Conservation (phyloP, 2,888 invertebrate genomes). For the Cephus spinipes region DNA sequence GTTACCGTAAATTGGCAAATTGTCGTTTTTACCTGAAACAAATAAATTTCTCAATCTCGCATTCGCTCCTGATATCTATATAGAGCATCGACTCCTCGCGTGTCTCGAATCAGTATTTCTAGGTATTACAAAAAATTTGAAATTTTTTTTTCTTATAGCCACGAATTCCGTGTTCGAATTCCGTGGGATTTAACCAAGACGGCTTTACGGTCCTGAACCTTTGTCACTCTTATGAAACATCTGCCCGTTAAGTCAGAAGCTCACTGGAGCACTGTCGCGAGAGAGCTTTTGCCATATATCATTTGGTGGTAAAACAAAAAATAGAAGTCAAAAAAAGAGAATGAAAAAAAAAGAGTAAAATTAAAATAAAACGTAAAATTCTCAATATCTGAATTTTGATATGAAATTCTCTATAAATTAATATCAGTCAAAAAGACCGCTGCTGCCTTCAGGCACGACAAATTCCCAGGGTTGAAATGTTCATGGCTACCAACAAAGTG, state of each 20-base stretch:
- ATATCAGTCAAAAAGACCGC: constrained; percentile 14
- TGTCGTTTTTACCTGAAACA: background rate
- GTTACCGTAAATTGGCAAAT: background rate
- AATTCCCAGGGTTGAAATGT: background rate
- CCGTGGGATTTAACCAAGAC: background rate
- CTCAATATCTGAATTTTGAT: background rate
- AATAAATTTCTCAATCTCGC: background rate
- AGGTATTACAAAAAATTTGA: too few relatives aligned
- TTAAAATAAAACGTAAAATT: background rate
- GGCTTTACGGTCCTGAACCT: background rate
- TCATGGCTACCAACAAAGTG: background rate
- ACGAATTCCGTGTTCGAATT: background rate
- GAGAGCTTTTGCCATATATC: background rate
- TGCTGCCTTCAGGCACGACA: background rate
- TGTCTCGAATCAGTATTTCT: too few relatives aligned
- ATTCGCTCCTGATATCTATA: background rate
- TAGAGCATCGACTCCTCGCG: background rate
- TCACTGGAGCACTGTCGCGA: background rate
- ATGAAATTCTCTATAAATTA: background rate
- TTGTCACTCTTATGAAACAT: background rate
- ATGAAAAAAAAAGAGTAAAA: background rate
- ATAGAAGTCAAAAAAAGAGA: background rate
- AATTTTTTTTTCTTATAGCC: too few relatives aligned
- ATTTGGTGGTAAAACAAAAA: background rate
- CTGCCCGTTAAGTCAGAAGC: background rate